These are phyloP conservation scores for Eristalis tenax DNA, from an alignment of 2,888 invertebrate species.

Conservation along the genomic window DNA sequence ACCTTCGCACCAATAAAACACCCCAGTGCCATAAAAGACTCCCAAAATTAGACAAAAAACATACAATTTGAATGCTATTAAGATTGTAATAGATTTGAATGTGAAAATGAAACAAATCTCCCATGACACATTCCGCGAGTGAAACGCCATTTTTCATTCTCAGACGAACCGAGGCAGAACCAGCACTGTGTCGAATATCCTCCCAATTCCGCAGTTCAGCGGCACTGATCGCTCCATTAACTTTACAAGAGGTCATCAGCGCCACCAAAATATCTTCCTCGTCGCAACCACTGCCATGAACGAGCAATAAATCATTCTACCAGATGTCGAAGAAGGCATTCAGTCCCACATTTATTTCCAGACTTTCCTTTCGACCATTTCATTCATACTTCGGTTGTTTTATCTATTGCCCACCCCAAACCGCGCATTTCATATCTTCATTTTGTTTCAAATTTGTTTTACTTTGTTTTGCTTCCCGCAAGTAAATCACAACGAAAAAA, in stretches of 20 bases:
- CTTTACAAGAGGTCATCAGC: slow-evolving; percentile 21
- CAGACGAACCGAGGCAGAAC: not conserved
- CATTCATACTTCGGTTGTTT: not conserved
- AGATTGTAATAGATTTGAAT: too few relatives aligned
- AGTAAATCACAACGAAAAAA: not conserved
- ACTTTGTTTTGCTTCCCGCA: not conserved
- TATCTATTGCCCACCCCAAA: slow-evolving; percentile 26
- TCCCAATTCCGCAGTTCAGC: not conserved
- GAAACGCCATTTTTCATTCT: not conserved
- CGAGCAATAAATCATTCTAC: slow-evolving; percentile 30
- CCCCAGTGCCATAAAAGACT: too few relatives aligned
- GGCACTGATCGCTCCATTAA: slow-evolving; percentile 9
- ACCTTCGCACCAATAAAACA: too few relatives aligned
- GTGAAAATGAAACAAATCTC: too few relatives aligned
- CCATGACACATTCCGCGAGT: not conserved
- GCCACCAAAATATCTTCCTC: not conserved
- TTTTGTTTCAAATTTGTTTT: not conserved
- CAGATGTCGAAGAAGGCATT: slow-evolving; percentile 38
- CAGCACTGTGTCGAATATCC: not conserved
- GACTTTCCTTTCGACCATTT: slow-evolving; percentile 7
- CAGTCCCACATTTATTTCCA: slow-evolving; percentile 36
- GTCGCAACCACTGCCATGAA: not conserved
- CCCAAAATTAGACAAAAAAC: too few relatives aligned
- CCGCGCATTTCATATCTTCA: slow-evolving; percentile 15
- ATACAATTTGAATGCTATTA: too few relatives aligned